phyloP scores from a whole-genome alignment of 1,140 invertebrate genomes.

The Marisa cornuarietis region DNA sequence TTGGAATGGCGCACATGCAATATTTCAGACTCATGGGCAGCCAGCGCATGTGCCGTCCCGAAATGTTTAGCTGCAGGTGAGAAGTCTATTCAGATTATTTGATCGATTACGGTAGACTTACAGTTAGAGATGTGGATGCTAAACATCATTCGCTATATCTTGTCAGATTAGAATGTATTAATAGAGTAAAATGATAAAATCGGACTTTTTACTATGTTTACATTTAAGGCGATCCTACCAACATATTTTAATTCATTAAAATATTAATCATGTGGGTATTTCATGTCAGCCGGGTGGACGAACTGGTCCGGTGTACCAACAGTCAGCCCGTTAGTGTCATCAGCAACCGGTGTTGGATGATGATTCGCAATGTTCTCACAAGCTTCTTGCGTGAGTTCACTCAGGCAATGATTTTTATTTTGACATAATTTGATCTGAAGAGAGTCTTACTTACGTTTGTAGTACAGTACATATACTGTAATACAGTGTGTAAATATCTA shows the following conservation, averaged over 20 bases:
- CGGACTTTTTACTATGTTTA: neutral
- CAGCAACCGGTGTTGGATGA: constrained; percentile 6
- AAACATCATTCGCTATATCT: too few relatives aligned
- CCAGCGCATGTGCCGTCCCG: neutral
- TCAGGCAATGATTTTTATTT: neutral
- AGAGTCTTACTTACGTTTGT: too few relatives aligned
- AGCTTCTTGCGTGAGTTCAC: constrained; percentile 9
- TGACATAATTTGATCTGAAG: neutral
- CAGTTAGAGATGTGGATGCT: too few relatives aligned
- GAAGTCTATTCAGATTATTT: neutral
- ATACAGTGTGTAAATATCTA: neutral
- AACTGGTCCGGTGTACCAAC: constrained; percentile 11
- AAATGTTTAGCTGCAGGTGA: neutral
- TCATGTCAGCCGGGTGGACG: constrained; percentile 3
- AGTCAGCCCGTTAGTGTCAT: neutral
- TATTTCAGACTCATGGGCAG: neutral
- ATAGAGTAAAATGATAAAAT: neutral
- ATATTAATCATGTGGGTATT: neutral
- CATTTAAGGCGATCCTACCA: neutral
- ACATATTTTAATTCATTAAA: neutral
- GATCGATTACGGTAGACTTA: too few relatives aligned
- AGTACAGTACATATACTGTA: too few relatives aligned
- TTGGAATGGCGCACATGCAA: constrained; percentile 7
- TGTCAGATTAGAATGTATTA: neutral
- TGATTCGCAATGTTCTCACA: neutral